These are phyloP conservation scores for Halichoerus grypus DNA, from an alignment of 2,113 vertebrate species.

Conservation along the genomic window DNA sequence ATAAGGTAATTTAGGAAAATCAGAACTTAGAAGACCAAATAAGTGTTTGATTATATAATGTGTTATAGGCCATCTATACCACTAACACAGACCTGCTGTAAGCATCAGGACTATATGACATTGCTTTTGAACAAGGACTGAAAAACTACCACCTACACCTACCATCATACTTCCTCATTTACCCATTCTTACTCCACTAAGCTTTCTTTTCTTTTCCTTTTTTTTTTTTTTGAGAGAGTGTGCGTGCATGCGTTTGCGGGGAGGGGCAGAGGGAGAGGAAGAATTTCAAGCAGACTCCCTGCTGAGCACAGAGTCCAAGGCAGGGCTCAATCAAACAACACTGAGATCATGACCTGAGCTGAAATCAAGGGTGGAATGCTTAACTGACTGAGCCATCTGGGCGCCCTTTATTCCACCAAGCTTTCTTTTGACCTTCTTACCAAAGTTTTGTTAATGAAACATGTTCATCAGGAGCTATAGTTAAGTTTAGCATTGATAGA, in stretches of 20 bases:
- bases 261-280: no score
- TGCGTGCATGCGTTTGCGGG: no score
- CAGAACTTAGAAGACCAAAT: background rate
- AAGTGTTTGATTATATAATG: background rate
- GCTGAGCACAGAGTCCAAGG: background rate
- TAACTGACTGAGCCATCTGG: no score
- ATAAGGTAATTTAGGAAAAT: background rate
- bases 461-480: background rate
- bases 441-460: slow-evolving; percentile 23
- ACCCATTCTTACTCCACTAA: background rate
- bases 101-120: background rate
- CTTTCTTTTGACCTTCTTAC: background rate
- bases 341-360: no score
- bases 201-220: no score
- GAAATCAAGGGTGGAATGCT: no score
- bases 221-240: no score
- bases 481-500: slow-evolving; percentile 5
- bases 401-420: background rate
- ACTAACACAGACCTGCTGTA: background rate
- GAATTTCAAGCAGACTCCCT: background rate
- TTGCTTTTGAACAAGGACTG: background rate
- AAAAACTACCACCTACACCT: background rate
- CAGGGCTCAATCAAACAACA: no score
- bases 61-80: background rate
- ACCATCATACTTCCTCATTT: background rate